These are phyloP conservation scores for Rutpela maculata DNA, from an alignment of 2,888 invertebrate genomes.

Conservation along the genomic window DNA sequence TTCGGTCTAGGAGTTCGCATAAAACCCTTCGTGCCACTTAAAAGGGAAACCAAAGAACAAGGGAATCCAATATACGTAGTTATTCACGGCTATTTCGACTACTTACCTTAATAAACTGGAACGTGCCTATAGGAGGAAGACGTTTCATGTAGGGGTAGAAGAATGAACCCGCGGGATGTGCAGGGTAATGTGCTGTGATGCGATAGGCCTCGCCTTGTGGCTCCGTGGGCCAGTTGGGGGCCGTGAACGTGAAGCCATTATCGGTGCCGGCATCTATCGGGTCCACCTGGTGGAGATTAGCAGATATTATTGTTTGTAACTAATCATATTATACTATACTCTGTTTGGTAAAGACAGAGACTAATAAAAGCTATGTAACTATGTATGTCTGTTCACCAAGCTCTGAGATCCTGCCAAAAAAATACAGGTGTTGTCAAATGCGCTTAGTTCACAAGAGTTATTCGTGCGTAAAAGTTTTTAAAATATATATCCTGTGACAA, in stretches of 20 bases:
- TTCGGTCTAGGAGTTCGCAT: neutral
- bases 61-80: slow-evolving; percentile 25
- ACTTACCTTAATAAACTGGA: slow-evolving; percentile 92
- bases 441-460: no score
- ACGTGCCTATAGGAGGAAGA: slow-evolving; percentile 92
- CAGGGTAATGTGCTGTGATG: slow-evolving; percentile 91
- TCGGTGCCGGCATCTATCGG: slow-evolving; percentile 96
- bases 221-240: slow-evolving; percentile 96
- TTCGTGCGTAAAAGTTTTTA: no score
- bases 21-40: neutral
- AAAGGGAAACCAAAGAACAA: slow-evolving; percentile 11
- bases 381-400: no score
- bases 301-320: slow-evolving; percentile 8
- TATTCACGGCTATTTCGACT: slow-evolving; percentile 28
- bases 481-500: no score
- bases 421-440: no score
- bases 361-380: no score
- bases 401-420: no score
- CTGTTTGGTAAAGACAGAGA: no score
- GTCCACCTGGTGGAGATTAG: slow-evolving; percentile 80
- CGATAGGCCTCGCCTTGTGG: slow-evolving; percentile 92
- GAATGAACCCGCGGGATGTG: slow-evolving; percentile 95
- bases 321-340: no score
- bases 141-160: slow-evolving; percentile 92
- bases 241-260: slow-evolving; percentile 96